Conservation (phyloP, 2,888 invertebrate genomes). For the Pseudanteris insignis region DNA sequence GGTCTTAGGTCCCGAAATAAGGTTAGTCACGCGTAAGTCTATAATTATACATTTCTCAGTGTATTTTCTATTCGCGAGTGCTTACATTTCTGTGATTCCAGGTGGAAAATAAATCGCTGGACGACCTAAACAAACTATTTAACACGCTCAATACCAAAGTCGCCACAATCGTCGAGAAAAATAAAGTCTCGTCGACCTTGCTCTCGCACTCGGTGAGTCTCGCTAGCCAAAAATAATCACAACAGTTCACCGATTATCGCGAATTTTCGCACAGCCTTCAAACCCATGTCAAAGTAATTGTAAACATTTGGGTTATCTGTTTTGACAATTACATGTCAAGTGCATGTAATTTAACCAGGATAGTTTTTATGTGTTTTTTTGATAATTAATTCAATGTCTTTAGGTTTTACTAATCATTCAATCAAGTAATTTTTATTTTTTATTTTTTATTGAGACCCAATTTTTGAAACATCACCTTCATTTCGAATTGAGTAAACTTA, state of each 20-base stretch:
- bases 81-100: constrained; percentile 20
- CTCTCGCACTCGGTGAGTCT: constrained; percentile 31
- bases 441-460: too few relatives aligned
- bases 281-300: constrained; percentile 1
- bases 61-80: not conserved
- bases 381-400: not conserved
- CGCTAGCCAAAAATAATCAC: constrained; percentile 3
- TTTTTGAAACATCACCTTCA: too few relatives aligned
- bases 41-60: not conserved
- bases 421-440: too few relatives aligned
- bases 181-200: constrained; percentile 13
- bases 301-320: constrained; percentile 1
- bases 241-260: not conserved
- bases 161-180: constrained; percentile 25
- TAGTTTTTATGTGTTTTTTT: not conserved
- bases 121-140: constrained; percentile 43
- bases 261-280: not conserved
- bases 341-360: not conserved
- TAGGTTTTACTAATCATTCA: not conserved
- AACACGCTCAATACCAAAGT: constrained; percentile 38
- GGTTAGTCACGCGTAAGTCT: constrained; percentile 21
- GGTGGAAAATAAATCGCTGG: constrained; percentile 29
- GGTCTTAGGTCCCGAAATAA: constrained; percentile 33
- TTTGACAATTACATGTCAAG: constrained; percentile 6
- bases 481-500: too few relatives aligned